Conservation (phyloP, 2,888 invertebrate genomes). For the Orchesellides sinensis region DNA sequence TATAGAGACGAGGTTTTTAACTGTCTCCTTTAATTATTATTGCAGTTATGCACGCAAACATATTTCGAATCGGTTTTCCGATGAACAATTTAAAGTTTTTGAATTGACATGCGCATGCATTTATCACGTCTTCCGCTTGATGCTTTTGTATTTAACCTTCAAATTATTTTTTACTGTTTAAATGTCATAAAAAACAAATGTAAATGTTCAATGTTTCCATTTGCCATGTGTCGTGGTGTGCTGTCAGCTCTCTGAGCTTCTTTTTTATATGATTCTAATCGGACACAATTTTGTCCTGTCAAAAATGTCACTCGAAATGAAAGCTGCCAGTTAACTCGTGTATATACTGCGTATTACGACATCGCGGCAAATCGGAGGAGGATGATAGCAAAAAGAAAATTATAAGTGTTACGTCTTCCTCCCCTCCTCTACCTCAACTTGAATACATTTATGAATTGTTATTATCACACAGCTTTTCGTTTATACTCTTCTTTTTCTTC, state of each 20-base stretch:
- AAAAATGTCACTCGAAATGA: slow-evolving; percentile 55
- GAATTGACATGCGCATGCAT: too few species aligned
- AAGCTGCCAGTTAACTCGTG: slow-evolving; percentile 52
- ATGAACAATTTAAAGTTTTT: too few species aligned
- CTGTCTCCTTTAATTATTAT: too few species aligned
- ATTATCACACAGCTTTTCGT: slow-evolving; percentile 13
- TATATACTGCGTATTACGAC: slow-evolving; percentile 51
- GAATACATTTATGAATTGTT: neutral
- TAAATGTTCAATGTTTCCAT: too few species aligned
- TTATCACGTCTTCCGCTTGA: too few species aligned
- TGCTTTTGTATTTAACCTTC: too few species aligned
- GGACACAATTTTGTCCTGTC: slow-evolving; percentile 55
- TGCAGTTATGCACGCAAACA: too few species aligned
- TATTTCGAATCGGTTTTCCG: too few species aligned
- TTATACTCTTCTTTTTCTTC: slow-evolving; percentile 4
- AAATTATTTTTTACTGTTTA: too few species aligned
- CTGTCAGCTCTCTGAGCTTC: neutral
- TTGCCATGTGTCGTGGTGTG: too few species aligned
- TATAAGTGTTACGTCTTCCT: slow-evolving; percentile 12
- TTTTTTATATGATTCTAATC: slow-evolving; percentile 43
- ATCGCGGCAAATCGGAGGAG: neutral
- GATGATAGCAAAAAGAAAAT: slow-evolving; percentile 11
- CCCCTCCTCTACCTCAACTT: neutral
- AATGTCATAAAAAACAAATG: too few species aligned
- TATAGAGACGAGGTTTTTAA: too few species aligned